Base-by-base conservation (phyloP, 2,888 invertebrate species). In the Temnothorax ravouxi region DNA sequence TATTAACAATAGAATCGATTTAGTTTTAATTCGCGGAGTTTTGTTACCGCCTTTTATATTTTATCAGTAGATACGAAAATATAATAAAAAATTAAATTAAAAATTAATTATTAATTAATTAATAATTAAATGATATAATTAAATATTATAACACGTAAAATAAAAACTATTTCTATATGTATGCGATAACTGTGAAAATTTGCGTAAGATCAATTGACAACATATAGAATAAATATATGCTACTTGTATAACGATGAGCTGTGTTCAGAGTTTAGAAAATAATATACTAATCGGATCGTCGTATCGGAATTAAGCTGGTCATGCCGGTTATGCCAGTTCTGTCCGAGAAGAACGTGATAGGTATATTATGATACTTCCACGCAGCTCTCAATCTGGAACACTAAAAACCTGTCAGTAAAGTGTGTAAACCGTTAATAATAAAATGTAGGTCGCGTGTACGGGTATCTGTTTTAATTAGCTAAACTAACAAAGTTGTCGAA, bases 371-470 rank as follows among this genome's bases (percentile, higher is more conserved):
- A 66, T 77, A 54, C 15, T 18, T 64, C 9, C 13, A 44, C 4
- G 3, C 11, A 75, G 4, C 21, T 44, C 18, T 25, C 64, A 38
- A 64, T 77, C 44, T 77, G 15, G 67, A 77, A 67, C 29, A 2
- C 29, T 76, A 21, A 77, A 54, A 67, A 56, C 29, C 29, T 44
- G 54, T 56, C 11, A 29, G 44, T 29, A 29, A 29, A 29, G 44
- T 77, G 6, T 21, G 15, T 34, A 56, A 67, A 77, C 54, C 56
- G 54, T 77, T 77, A 67, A 47, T 9, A 67, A 67, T 67, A 67
- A 67, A 47, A 77, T 77, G n/a, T 77, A 77, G 77, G 69, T 54
- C n/a, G n/a, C 4, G 9, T 29, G 8, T 54, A 41, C 2, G 41
- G 21, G 9, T 54, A 52, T 11, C 8, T 54, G 13, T 54, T 66